phyloP scores from a whole-genome alignment of 2,113 vertebrate species.

The Bambusicola thoracicus region DNA sequence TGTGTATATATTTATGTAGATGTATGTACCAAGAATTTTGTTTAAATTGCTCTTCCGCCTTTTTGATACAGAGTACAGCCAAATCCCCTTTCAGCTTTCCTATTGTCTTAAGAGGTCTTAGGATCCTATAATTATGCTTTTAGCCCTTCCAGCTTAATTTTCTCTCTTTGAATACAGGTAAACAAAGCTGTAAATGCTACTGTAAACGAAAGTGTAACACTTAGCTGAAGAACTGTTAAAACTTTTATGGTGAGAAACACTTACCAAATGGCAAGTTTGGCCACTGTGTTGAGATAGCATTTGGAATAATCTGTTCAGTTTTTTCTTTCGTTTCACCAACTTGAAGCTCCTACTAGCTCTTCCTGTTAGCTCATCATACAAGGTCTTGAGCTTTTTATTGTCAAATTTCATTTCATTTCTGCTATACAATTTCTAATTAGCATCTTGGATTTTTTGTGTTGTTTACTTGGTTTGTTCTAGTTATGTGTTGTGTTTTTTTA shows the following conservation, averaged over 20 bases:
- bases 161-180: background rate
- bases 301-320: background rate
- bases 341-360: background rate
- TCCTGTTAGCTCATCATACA: background rate
- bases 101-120: background rate
- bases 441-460: background rate
- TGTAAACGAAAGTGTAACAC: background rate
- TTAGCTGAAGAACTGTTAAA: background rate
- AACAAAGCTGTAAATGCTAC: background rate
- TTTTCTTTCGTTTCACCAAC: background rate
- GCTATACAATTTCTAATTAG: background rate
- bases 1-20: background rate
- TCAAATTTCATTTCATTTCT: background rate
- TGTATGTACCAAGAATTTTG: accelerated
- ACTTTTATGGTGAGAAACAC: background rate
- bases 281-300: background rate
- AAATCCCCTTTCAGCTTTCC: background rate
- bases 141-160: background rate
- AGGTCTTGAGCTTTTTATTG: background rate
- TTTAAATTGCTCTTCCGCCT: background rate
- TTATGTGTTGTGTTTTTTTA: background rate
- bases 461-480: background rate
- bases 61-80: background rate
- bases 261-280: background rate
- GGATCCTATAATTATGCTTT: background rate